phyloP scores from a whole-genome alignment of 2,888 invertebrate genomes.

The Scaptomyza tumidula region DNA sequence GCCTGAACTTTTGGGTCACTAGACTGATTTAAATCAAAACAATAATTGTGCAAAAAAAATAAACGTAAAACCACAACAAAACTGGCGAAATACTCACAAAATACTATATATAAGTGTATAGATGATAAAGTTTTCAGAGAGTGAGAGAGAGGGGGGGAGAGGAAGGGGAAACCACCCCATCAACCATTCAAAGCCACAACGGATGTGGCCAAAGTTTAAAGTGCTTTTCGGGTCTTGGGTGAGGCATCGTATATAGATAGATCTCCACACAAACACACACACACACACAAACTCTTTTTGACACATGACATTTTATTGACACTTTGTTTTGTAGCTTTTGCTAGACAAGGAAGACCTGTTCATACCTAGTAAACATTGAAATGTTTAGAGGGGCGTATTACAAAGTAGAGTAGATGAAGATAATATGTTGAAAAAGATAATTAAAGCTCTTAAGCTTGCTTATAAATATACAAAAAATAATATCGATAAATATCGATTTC shows the following conservation, averaged over 20 bases:
- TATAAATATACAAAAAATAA: too few species aligned
- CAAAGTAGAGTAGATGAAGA: background rate
- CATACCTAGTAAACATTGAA: background rate
- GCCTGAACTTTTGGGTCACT: constrained; percentile 83
- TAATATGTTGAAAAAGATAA: background rate
- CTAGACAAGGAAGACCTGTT: constrained; percentile 61
- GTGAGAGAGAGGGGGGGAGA: constrained; percentile 50
- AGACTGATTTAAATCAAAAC: constrained; percentile 83
- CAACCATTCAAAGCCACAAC: constrained; percentile 32
- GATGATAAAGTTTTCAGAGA: constrained; percentile 69
- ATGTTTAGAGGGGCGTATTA: background rate
- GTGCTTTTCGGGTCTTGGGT: constrained; percentile 50
- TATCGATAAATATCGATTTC: background rate
- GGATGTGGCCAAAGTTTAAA: constrained; percentile 68
- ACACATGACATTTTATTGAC: constrained; percentile 77
- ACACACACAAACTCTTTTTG: constrained; percentile 4
- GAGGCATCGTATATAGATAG: constrained; percentile 34
- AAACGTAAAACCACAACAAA: constrained; percentile 43
- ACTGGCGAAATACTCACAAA: constrained; percentile 50
- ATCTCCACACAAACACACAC: constrained; percentile 8
- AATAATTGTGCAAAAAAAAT: constrained; percentile 72
- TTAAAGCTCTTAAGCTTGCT: too few species aligned
- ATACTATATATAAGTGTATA: background rate
- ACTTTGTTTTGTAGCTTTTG: constrained; percentile 37
- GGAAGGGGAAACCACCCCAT: background rate